These are phyloP conservation scores for Drosophila infuscata DNA, from an alignment of 2,888 invertebrate species.

Conservation along the genomic window DNA sequence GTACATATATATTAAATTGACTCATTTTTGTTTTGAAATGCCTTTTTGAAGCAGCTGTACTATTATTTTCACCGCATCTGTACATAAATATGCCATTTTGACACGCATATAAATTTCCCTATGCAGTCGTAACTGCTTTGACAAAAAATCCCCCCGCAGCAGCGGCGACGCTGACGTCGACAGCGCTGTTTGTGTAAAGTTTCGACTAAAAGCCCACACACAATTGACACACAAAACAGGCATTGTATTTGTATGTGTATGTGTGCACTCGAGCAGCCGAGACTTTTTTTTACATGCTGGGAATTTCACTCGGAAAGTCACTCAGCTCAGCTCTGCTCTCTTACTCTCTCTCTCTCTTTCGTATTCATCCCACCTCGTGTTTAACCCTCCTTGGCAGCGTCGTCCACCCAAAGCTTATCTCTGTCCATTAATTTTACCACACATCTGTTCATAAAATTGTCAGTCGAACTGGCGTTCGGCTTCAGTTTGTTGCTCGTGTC, in stretches of 20 bases:
- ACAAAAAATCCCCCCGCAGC: constrained; percentile 1
- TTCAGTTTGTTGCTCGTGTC: constrained; percentile 70
- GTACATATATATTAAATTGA: not conserved
- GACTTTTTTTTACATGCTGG: not conserved
- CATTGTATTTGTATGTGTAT: constrained; percentile 1
- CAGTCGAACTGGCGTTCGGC: constrained; percentile 72
- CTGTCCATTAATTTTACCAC: constrained; percentile 82
- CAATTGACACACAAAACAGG: constrained; percentile 61
- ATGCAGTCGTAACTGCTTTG: not conserved
- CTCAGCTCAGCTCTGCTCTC: not conserved
- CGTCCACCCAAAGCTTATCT: constrained; percentile 65
- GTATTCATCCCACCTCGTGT: constrained; percentile 23
- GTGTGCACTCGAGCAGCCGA: not conserved
- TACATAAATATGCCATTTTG: not conserved
- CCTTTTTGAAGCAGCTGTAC: not conserved
- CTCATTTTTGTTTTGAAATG: not conserved
- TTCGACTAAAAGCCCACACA: constrained; percentile 42
- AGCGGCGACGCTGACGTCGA: constrained; percentile 13
- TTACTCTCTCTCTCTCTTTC: not conserved
- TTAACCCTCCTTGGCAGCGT: constrained; percentile 62
- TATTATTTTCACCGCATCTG: not conserved
- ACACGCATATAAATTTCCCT: not conserved
- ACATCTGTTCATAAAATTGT: constrained; percentile 81
- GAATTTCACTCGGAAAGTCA: constrained; percentile 2
- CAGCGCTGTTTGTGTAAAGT: constrained; percentile 49